Percentiles rank a stretch among this genome's conserved stretches.
Conservation (phyloP, 2,113 vertebrate genomes). For the Spizaetus ornatus region DNA sequence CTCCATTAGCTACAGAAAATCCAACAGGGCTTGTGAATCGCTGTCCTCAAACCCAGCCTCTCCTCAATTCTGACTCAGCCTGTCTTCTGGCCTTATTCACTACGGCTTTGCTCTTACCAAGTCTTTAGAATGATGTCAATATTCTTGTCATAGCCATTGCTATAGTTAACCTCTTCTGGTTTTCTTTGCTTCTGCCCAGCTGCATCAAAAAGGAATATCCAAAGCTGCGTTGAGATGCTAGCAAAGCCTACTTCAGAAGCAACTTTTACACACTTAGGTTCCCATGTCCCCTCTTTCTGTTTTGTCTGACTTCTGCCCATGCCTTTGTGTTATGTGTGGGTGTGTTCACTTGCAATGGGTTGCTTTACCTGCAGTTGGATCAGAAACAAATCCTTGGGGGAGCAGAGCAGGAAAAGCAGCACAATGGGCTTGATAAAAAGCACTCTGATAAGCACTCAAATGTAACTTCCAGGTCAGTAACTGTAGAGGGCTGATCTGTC, state of each 20-base stretch:
- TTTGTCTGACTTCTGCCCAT: background rate
- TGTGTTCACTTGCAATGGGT: background rate
- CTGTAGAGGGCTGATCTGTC: background rate
- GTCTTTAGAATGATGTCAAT: background rate
- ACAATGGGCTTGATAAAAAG: background rate
- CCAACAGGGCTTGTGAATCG: background rate
- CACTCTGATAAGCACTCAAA: background rate
- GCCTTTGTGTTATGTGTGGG: background rate
- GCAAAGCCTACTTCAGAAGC: background rate
- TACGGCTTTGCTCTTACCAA: background rate
- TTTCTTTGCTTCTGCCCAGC: background rate
- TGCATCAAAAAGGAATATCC: background rate
- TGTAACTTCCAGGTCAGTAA: background rate
- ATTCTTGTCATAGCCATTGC: background rate
- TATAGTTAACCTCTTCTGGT: background rate
- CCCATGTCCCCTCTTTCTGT: background rate
- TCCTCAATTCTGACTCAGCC: background rate
- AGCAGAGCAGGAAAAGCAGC: conserved; percentile 7
- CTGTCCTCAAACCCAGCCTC: background rate
- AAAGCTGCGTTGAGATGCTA: background rate
- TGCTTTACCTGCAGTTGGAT: background rate
- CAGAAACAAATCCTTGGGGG: background rate
- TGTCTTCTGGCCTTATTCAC: background rate
- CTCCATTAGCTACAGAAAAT: background rate
- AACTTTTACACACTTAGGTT: background rate